These are phyloP conservation scores for Andrena fulva DNA, from an alignment of 2,888 invertebrate species.

Conservation along the genomic window DNA sequence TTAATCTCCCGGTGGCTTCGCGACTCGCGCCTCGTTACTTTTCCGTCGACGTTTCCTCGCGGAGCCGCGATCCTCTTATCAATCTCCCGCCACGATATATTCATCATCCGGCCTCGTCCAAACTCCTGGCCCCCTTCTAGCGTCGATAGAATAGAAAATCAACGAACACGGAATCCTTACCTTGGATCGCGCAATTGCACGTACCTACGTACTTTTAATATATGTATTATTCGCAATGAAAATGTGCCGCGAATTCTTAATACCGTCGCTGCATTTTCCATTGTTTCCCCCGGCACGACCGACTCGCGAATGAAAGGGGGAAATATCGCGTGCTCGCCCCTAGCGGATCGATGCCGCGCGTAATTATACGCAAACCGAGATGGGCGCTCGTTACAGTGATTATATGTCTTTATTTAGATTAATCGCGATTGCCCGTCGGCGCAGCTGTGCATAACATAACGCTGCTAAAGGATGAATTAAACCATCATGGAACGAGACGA, in stretches of 20 bases:
- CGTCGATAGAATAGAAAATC: slow-evolving; percentile 7
- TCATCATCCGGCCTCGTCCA: slow-evolving; percentile 22
- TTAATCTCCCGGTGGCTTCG: slow-evolving; percentile 60
- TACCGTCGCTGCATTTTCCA: too few relatives aligned
- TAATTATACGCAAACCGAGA: slow-evolving; percentile 42
- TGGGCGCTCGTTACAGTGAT: slow-evolving; percentile 31
- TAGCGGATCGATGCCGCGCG: neutral
- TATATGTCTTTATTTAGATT: slow-evolving; percentile 50
- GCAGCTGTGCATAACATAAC: slow-evolving; percentile 43
- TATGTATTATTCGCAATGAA: too few relatives aligned
- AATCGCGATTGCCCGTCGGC: slow-evolving; percentile 19
- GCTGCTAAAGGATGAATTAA: slow-evolving; percentile 47
- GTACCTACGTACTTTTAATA: too few relatives aligned
- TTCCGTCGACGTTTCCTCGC: slow-evolving; percentile 44
- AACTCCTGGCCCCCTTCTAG: neutral
- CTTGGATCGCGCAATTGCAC: too few relatives aligned
- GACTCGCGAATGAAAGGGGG: neutral
- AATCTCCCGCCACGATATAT: slow-evolving; percentile 18
- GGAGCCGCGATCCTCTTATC: slow-evolving; percentile 10
- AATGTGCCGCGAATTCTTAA: too few relatives aligned
- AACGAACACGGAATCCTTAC: neutral
- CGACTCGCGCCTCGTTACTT: slow-evolving; percentile 58
- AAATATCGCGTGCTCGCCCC: slow-evolving; percentile 10
- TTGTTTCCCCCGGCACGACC: neutral
- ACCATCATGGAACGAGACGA: slow-evolving; percentile 47